A percentile compares a stretch with the other conserved stretches of the same genome.
These are phyloP conservation scores for Gonatopus flavifemur DNA, from an alignment of 1,140 invertebrate species.

Conservation along the genomic window DNA sequence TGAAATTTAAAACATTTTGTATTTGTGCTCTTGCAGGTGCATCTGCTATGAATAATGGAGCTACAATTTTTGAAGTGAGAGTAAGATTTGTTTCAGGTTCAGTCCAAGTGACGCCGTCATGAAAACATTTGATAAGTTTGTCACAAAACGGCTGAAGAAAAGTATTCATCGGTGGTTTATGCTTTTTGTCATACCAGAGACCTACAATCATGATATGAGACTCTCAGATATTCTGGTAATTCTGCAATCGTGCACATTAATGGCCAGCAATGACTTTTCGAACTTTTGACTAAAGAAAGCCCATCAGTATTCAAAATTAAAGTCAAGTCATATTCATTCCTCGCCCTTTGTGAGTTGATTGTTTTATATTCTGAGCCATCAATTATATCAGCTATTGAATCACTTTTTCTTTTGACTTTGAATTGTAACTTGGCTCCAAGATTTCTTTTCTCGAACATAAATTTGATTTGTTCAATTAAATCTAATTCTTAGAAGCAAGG, in stretches of 20 bases:
- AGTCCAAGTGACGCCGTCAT: conserved; percentile 8
- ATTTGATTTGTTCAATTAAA: background rate
- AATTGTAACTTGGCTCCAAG: background rate
- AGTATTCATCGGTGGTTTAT: conserved; percentile 16
- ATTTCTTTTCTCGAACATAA: background rate
- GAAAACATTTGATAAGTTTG: conserved; percentile 4
- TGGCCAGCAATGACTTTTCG: conserved; percentile 25
- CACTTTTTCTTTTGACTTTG: background rate
- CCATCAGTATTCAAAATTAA: conserved; percentile 26
- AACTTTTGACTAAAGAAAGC: too few species aligned
- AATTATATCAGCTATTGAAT: background rate
- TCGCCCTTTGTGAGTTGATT: background rate
- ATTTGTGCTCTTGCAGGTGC: conserved; percentile 23
- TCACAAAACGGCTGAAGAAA: conserved; percentile 11
- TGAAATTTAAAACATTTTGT: conserved; percentile 16
- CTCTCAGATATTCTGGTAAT: conserved; percentile 14
- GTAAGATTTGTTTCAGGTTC: conserved; percentile 12
- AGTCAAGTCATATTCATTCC: conserved; percentile 16
- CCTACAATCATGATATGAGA: conserved; percentile 7
- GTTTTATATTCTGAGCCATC: background rate
- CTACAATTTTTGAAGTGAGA: conserved; percentile 17
- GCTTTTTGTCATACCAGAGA: conserved; percentile 12
- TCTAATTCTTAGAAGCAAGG: background rate
- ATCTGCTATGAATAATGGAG: conserved; percentile 23
- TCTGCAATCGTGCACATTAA: conserved; percentile 21